phyloP scores from a whole-genome alignment of 2,888 invertebrate species.

The Scrobipalpa atriplicella region DNA sequence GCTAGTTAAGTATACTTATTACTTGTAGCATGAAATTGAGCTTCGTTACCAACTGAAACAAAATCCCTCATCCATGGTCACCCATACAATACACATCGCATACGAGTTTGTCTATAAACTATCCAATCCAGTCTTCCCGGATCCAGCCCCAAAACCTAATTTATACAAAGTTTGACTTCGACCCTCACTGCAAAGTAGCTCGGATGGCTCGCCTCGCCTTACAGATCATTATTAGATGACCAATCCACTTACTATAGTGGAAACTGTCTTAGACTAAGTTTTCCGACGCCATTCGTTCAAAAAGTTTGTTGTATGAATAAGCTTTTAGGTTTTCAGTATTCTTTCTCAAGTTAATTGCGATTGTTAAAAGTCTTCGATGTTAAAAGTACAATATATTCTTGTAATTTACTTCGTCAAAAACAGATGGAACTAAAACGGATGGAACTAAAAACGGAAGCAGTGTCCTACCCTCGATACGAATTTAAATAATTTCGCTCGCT shows the following conservation, averaged over 20 bases:
- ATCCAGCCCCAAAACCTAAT: background rate
- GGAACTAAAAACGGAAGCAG: background rate
- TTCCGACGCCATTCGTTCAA: background rate
- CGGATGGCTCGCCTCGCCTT: background rate
- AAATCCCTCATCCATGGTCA: no score
- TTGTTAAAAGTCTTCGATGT: no score
- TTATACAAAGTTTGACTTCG: background rate
- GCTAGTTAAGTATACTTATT: no score
- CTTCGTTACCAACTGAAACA: no score
- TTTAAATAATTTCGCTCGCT: background rate
- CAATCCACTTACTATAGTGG: conserved; percentile 12
- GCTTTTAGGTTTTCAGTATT: no score
- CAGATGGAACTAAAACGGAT: no score
- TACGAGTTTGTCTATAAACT: background rate
- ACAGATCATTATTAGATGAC: background rate
- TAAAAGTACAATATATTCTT: no score
- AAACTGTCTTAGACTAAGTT: background rate
- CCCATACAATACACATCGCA: no score
- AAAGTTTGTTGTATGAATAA: background rate
- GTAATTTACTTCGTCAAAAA: no score
- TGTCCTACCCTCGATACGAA: background rate
- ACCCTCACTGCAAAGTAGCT: background rate
- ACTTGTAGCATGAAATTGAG: no score
- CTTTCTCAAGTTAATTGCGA: no score
- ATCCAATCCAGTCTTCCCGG: background rate